Evolutionary conservation across 2,888 invertebrate species (phyloP).

Genomic region (Parnassius glacialis): DNA sequence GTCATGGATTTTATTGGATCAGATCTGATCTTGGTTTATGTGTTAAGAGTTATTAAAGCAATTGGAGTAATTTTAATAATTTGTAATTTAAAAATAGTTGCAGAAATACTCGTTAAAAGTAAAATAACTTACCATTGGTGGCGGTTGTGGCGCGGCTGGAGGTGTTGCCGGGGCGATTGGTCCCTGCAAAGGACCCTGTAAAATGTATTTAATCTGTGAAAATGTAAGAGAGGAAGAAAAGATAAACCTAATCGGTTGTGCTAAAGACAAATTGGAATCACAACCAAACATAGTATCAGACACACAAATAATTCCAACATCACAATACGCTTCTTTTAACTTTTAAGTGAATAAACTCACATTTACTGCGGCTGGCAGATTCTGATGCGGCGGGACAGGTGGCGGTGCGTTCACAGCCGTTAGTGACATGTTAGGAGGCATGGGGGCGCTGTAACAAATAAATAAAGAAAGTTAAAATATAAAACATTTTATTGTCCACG

Average conservation of each 20-base stretch:
- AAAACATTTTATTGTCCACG: too few species aligned
- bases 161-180: constrained; percentile 76
- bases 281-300: too few species aligned
- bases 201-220: not conserved
- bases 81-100: too few species aligned
- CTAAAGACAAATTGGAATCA: too few species aligned
- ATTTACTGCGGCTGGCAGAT: constrained; percentile 58
- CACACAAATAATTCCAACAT: too few species aligned
- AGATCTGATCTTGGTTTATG: too few species aligned
- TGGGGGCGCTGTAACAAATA: constrained; percentile 57
- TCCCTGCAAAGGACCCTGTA: constrained; percentile 48
- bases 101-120: not conserved
- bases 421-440: constrained; percentile 69
- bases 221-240: too few species aligned
- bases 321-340: not conserved
- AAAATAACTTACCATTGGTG: constrained; percentile 59
- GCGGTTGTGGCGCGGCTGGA: constrained; percentile 77
- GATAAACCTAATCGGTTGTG: too few species aligned
- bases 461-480: not conserved
- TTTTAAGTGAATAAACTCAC: constrained; percentile 38
- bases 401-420: constrained; percentile 62
- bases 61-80: too few species aligned
- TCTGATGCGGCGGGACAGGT: constrained; percentile 75
- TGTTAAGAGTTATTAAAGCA: too few species aligned
- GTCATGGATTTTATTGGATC: too few species aligned